Conservation (phyloP, 2,113 vertebrate genomes). For the Myxocyprinus asiaticus region DNA sequence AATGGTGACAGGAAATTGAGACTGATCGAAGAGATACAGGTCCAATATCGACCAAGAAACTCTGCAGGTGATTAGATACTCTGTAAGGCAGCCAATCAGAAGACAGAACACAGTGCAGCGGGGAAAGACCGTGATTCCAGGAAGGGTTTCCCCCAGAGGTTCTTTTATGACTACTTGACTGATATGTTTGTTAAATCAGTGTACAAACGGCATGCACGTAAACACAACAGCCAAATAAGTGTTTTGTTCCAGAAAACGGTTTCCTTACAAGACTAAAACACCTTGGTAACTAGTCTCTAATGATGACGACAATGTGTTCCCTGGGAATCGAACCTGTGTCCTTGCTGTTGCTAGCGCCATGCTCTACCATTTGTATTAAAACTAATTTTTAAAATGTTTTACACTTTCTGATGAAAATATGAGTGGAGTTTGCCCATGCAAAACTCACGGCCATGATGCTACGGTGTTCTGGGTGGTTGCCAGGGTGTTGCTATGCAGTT, state of each 20-base stretch:
- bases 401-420: no score
- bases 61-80: slow-evolving; percentile 39
- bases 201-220: no score
- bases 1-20: slow-evolving; percentile 31
- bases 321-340: no score
- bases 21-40: slow-evolving; percentile 49
- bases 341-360: no score
- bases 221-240: neutral
- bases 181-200: slow-evolving; percentile 18
- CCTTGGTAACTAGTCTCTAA: neutral
- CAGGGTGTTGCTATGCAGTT: no score
- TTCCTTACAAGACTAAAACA: no score
- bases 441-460: no score
- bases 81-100: slow-evolving; percentile 47
- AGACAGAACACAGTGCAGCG: neutral
- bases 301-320: no score
- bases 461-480: no score
- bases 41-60: slow-evolving; percentile 37
- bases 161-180: slow-evolving; percentile 18
- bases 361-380: no score
- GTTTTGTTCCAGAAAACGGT: neutral
- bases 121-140: slow-evolving; percentile 22
- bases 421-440: no score
- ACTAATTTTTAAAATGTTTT: no score
- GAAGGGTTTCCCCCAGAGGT: slow-evolving; percentile 35